Evolutionary conservation across 2,797 vertebrate genomes (phyloP).

Genomic region (Lithobates pipiens): DNA sequence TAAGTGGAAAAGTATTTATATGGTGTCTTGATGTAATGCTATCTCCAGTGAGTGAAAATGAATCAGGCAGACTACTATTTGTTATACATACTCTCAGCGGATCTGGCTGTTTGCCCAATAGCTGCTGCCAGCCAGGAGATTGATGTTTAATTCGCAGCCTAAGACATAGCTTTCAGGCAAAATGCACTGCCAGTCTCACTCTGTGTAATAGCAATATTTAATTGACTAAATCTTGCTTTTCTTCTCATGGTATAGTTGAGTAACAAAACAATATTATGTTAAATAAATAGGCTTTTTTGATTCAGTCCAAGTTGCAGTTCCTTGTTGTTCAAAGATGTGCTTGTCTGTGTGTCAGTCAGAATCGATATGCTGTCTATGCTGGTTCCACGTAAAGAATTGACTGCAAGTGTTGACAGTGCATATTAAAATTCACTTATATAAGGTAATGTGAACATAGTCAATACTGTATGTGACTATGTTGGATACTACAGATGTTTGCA

Average conservation of each 20-base stretch:
- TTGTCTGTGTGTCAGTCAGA: slow-evolving; percentile 25
- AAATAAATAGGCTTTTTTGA: slow-evolving; percentile 37
- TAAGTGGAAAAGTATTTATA: slow-evolving; percentile 43
- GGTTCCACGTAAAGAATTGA: neutral
- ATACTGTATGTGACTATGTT: neutral
- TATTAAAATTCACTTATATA: neutral
- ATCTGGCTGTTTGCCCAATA: slow-evolving; percentile 59
- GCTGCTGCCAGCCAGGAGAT: slow-evolving; percentile 58
- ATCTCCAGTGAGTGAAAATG: slow-evolving; percentile 56
- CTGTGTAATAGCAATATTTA: slow-evolving; percentile 60
- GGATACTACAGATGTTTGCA: no score
- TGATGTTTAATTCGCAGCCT: slow-evolving; percentile 59
- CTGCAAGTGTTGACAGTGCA: neutral
- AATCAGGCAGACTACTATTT: slow-evolving; percentile 61
- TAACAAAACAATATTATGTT: slow-evolving; percentile 55
- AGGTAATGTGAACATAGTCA: neutral
- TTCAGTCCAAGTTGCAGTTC: slow-evolving; percentile 9
- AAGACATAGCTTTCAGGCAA: slow-evolving; percentile 58
- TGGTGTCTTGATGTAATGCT: slow-evolving; percentile 48
- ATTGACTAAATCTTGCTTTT: slow-evolving; percentile 60
- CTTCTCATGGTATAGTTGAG: slow-evolving; percentile 47
- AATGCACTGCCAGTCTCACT: slow-evolving; percentile 56
- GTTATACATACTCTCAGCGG: slow-evolving; percentile 58
- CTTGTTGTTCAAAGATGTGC: neutral
- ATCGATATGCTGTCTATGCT: neutral